Conservation (phyloP, 2,888 invertebrate genomes). For the Maniola hyperantus region DNA sequence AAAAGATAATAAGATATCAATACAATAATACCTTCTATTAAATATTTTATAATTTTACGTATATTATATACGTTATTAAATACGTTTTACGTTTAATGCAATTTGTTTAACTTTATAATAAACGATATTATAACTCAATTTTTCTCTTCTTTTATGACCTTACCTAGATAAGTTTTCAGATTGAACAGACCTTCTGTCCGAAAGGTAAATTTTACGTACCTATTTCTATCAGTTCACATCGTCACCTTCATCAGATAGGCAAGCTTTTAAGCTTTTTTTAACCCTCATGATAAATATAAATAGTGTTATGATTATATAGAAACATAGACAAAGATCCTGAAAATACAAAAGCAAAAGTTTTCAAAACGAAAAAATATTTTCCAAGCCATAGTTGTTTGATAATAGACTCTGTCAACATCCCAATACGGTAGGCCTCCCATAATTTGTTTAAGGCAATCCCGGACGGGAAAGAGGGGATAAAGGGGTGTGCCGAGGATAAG, state of each 20-base stretch:
- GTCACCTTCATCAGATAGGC: too few species aligned
- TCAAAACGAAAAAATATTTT: slow-evolving; percentile 1
- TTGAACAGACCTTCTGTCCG: too few species aligned
- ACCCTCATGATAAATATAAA: too few species aligned
- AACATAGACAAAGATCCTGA: not conserved
- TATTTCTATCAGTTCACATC: too few species aligned
- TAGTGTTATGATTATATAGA: not conserved
- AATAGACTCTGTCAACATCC: slow-evolving; percentile 59
- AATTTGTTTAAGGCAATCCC: slow-evolving; percentile 45
- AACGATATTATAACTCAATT: not conserved
- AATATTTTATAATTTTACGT: not conserved
- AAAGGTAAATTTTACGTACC: too few species aligned
- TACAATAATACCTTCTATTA: too few species aligned
- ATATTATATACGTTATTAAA: too few species aligned
- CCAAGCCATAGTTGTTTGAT: slow-evolving; percentile 45
- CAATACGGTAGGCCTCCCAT: slow-evolving; percentile 45
- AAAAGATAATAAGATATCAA: not conserved
- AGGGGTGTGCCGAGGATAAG: slow-evolving; percentile 22
- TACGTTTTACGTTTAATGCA: not conserved
- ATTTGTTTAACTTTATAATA: not conserved
- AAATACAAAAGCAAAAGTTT: not conserved
- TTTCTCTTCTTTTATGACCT: not conserved
- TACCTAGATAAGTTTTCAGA: not conserved
- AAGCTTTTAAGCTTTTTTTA: too few species aligned
- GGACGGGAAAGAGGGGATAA: slow-evolving; percentile 33